phyloP scores from a whole-genome alignment of 92 coral and sea anemone genomes.

The Zoanthus gigantus region DNA sequence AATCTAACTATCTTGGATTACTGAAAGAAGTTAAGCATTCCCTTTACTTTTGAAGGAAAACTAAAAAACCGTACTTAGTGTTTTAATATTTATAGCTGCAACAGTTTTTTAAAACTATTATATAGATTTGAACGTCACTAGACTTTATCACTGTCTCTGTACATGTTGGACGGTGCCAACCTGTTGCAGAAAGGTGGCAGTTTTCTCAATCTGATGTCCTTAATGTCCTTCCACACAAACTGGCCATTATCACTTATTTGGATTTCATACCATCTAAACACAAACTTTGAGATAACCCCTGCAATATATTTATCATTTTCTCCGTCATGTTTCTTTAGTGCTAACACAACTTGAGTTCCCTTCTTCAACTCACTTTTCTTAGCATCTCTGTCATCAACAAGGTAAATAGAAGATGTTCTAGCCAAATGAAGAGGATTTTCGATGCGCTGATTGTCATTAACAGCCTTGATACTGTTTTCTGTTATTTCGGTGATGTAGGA shows the following conservation, averaged over 20 bases:
- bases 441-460: conserved; percentile 6
- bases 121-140: not conserved
- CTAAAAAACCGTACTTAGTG: too few species aligned
- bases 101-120: too few species aligned
- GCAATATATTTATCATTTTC: not conserved
- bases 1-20: too few species aligned
- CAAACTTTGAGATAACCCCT: conserved; percentile 14
- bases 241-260: not conserved
- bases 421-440: conserved; percentile 36
- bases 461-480: conserved; percentile 57
- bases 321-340: not conserved
- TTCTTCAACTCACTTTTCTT: conserved; percentile 19
- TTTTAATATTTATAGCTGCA: too few species aligned
- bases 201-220: conserved; percentile 16
- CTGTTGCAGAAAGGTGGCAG: conserved; percentile 37
- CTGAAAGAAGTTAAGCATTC: too few species aligned
- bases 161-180: conserved; percentile 2
- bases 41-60: too few species aligned
- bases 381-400: conserved; percentile 23
- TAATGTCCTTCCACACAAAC: conserved; percentile 2
- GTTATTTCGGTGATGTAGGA: conserved; percentile 70
- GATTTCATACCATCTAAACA: conserved; percentile 29
- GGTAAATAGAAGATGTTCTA: conserved; percentile 18
- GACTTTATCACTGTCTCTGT: not conserved
- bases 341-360: conserved; percentile 16